Base-by-base conservation (phyloP, 2,797 vertebrate genomes). In the Manis javanica region DNA sequence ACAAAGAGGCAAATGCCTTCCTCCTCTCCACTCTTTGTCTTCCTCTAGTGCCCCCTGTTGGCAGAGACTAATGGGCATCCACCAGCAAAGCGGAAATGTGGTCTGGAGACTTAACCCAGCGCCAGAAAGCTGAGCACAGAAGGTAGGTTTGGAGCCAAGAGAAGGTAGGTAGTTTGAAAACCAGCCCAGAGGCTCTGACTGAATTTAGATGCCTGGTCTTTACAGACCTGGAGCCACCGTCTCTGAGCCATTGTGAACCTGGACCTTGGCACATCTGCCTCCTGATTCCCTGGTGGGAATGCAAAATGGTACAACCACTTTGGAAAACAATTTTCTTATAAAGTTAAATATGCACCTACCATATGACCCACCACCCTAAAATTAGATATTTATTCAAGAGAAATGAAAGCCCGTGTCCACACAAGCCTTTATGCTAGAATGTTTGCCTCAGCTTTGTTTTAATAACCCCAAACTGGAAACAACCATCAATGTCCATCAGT, bases 301-400 rank as follows among this genome's bases (percentile, higher is more conserved):
- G 78, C 84, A 63, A 69, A 74, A 63, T 34, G 71, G 31, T 34
- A 11, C 21, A 5, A 29, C n/a, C 21, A 19, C 24, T 74, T 69
- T 8, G 42, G 49, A 83, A 46, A 72, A 66, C 21, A 19, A 26
- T 46, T 71, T 87, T 59, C 61, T 90, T 42, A 10, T 9, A 42
- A 79, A n/a, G 63, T 66, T 53, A 81, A 42, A 68, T 57, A 24
- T 9, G 24, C 15, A 34, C 2, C 42, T 42, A 14, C n/a, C 29
- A 2, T 8, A 21, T 0, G 5, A 63, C 37, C 7, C 16, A 49
- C 11, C 37, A 6, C 1, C 8, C 26, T 51, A 6, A 9, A 24
- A 39, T 72, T 78, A 57, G 69, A 72, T 34, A 51, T 10, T 59
- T n/a, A 51, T 8, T 29, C n/a, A 18, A 15, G 19, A 57, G 23